Evolutionary conservation across 2,888 invertebrate genomes (phyloP).

Genomic region (Eulithis prunata): DNA sequence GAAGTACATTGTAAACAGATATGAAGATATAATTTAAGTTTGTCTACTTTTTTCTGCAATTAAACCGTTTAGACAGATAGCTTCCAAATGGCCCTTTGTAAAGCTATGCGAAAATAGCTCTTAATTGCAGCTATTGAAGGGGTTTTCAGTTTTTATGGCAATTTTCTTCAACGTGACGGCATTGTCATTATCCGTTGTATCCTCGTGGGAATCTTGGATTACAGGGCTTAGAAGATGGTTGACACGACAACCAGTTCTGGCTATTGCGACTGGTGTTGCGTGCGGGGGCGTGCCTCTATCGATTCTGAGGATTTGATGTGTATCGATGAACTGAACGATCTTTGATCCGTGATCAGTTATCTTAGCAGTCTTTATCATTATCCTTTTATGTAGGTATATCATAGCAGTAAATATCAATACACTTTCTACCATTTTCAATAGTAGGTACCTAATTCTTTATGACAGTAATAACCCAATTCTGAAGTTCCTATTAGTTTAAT

Average conservation of each 20-base stretch:
- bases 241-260: conserved; percentile 9
- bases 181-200: conserved; percentile 24
- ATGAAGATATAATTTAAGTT: background rate
- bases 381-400: too few species aligned
- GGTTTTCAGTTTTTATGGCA: conserved; percentile 24
- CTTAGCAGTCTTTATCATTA: too few species aligned
- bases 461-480: too few species aligned
- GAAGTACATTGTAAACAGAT: background rate
- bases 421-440: too few species aligned
- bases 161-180: conserved; percentile 30
- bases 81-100: conserved; percentile 25
- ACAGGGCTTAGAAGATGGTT: conserved; percentile 13
- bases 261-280: conserved; percentile 10
- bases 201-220: conserved; percentile 30
- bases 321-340: background rate
- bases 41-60: conserved; percentile 15
- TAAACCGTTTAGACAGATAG: conserved; percentile 22
- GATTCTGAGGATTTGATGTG: conserved; percentile 8
- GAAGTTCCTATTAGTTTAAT: too few species aligned
- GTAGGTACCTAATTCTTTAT: too few species aligned
- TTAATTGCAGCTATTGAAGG: conserved; percentile 26
- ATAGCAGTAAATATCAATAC: too few species aligned
- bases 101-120: conserved; percentile 26
- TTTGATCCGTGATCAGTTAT: background rate
- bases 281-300: conserved; percentile 18